Evolutionary conservation across 2,113 vertebrate species (phyloP), one percentile per base, ranked within the genome.

Genomic region (Deroptyus accipitrinus): DNA sequence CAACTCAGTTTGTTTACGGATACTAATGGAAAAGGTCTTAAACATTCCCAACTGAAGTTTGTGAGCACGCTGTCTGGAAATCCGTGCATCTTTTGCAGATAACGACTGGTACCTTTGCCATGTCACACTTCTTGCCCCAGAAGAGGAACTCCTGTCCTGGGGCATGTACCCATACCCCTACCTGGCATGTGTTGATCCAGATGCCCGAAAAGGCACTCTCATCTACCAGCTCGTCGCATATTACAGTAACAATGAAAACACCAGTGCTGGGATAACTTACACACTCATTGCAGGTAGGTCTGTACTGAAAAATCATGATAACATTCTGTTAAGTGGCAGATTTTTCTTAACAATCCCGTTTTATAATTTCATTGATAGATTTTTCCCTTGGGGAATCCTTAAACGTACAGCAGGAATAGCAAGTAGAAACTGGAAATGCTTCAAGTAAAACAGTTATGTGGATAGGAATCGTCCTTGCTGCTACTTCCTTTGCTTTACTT

Each of bases 81-180:
- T 19, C 17, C 1, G 0, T 16, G 39, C 83, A 64, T 55, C 91
- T 55, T 51, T 97, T 97, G 72, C 97, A 99, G 99, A 98, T 73
- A 97, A 98, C 0, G 98, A 99, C 77, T 99, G 98, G 98, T 98
- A 99, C 96, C 96, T 98, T 79, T 99, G 98, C 96, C 98, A 98
- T 0, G 94, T 99, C 95, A 98, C 97, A 3, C 97, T 99, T 44
- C 97, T 97, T 59, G 96, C 97, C 78, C 97, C 98, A 72, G 97
- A 97, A 37, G 98, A 98, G 91, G 98, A 98, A 1, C 87, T 97
- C 42, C 97, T 99, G 63, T 98, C 98, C 96, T 99, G 99, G 99
- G 92, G 67, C 46, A 99, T 99, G 99, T 98, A 98, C 80, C 99
- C 98, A 0, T 97, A 97, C 42, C 99, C 99, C 2, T 99, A 98